phyloP scores from a whole-genome alignment of 1,140 invertebrate species.

The Apocrypta bakeri region DNA sequence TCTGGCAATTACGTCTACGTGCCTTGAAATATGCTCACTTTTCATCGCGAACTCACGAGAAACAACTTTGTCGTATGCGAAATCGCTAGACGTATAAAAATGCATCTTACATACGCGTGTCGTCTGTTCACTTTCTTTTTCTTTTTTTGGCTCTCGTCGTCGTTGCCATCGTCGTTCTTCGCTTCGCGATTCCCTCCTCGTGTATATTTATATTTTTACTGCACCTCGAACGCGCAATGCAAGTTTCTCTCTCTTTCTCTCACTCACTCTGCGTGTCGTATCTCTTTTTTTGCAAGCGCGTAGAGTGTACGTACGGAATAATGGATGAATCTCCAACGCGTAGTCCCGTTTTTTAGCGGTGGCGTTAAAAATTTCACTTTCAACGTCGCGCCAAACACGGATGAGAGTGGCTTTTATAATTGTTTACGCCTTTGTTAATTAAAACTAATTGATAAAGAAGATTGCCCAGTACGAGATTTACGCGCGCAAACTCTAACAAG shows the following conservation, averaged over 20 bases:
- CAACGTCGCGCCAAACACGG: not conserved
- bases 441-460: not conserved
- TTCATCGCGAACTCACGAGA: too few species aligned
- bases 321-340: constrained; percentile 27
- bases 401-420: not conserved
- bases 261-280: not conserved
- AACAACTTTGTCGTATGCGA: too few species aligned
- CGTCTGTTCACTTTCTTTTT: not conserved
- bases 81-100: too few species aligned
- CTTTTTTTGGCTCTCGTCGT: not conserved
- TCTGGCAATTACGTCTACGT: too few species aligned
- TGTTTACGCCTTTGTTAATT: not conserved
- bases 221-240: too few species aligned
- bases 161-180: too few species aligned
- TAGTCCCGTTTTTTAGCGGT: constrained; percentile 10
- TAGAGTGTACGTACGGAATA: not conserved
- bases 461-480: not conserved
- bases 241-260: not conserved
- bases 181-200: not conserved
- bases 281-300: too few species aligned
- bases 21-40: too few species aligned
- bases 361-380: constrained; percentile 6
- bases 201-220: not conserved
- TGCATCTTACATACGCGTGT: too few species aligned
- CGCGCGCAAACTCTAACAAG: not conserved